phyloP scores from a whole-genome alignment of 2,113 vertebrate species.

The Corythaeola cristata region DNA sequence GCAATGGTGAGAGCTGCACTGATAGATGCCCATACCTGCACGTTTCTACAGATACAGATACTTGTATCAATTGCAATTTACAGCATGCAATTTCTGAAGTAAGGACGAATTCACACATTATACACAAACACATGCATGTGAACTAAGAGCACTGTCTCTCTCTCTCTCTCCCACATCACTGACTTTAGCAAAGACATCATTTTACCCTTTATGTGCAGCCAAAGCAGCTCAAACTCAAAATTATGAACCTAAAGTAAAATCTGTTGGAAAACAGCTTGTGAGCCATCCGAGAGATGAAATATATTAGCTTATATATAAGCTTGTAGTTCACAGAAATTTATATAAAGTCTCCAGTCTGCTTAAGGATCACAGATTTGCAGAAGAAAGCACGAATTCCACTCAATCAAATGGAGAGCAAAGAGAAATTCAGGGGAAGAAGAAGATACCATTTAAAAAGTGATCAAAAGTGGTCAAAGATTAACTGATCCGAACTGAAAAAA shows the following conservation, averaged over 20 bases:
- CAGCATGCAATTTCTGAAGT: neutral
- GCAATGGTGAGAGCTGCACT: neutral
- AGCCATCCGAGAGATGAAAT: neutral
- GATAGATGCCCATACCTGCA: neutral
- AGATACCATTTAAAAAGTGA: neutral
- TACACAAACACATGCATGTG: neutral
- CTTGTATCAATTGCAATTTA: neutral
- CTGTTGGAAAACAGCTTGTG: neutral
- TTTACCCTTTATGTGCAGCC: neutral
- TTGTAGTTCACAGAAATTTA: neutral
- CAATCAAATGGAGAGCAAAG: neutral
- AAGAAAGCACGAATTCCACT: slow-evolving; percentile 15
- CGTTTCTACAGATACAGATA: neutral
- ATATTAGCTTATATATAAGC: neutral
- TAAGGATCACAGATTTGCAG: slow-evolving; percentile 3
- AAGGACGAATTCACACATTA: neutral
- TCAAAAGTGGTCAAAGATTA: slow-evolving; percentile 34
- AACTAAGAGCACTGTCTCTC: neutral
- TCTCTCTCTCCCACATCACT: neutral
- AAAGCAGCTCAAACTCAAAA: neutral
- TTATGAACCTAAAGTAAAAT: neutral
- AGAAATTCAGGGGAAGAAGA: neutral
- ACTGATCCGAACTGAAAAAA: neutral
- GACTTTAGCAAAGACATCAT: neutral
- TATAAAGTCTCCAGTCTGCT: neutral